Base-by-base conservation (phyloP, 2,888 invertebrate genomes). In the Noctua comes region DNA sequence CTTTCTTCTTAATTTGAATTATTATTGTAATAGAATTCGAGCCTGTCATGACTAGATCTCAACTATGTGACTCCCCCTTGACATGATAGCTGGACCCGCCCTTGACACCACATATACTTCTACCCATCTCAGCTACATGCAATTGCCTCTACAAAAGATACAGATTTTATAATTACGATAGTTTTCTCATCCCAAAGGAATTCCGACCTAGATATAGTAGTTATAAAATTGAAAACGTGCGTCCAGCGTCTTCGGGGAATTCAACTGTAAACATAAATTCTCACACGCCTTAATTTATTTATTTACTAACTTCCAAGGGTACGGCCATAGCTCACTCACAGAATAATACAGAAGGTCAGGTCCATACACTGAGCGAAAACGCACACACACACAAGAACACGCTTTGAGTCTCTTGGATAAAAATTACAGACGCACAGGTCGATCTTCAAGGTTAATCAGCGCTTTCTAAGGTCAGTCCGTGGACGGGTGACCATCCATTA, bases 221-320 rank as follows among this genome's bases (percentile, higher is more conserved):
- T 80, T 80, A 68, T 76, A 88, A 86, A 88, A 87, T 87, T 88
- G 79, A 83, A 87, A 81, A 79, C 73, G 69, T 57, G 40, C 72
- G 73, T 73, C 48, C 74, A 51, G 21, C 13, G 68, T 78, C 88
- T 76, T 66, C 77, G 48, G 87, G 89, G 88, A 84, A 84, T 87
- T 77, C 77, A 86, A 88, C 86, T 86, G 87, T 85, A 73, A 86
- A 87, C 83, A 88, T 87, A 90, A 91, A 91, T 91, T 89, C 88
- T 88, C 79, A 80, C 78, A 69, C 79, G 71, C 79, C 85, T 86
- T 84, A 89, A 88, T 88, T 91, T 91, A 91, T 91, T 91, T 91
- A 91, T 90, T 91, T 91, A 90, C 88, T 79, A 69, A 89, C 72
- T 86, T 87, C 66, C 74, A 77, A 88, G 69, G 88, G 88, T 88